These are phyloP conservation scores for Brienomyrus brachyistius DNA, from an alignment of 2,113 vertebrate species.

Conservation along the genomic window DNA sequence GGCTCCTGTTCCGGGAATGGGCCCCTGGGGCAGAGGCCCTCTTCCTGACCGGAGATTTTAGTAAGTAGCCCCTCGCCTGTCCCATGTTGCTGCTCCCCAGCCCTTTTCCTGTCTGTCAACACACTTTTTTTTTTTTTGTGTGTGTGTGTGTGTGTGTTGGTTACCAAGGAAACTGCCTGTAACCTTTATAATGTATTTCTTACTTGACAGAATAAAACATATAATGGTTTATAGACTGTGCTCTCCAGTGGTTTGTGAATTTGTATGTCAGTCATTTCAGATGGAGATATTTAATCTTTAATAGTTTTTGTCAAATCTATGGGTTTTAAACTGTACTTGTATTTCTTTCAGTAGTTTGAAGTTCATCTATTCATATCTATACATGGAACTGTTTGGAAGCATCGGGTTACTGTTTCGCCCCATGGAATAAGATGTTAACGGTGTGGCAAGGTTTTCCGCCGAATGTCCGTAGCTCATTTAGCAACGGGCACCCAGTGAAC, in stretches of 20 bases:
- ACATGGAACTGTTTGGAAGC: not conserved
- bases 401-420: not conserved
- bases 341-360: not conserved
- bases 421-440: not conserved
- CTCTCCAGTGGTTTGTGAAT: not conserved
- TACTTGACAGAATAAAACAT: constrained; percentile 3
- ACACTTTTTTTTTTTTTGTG: not conserved
- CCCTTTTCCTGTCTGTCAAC: not conserved
- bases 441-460: not conserved
- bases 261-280: not conserved
- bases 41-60: constrained; percentile 95
- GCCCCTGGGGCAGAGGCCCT: constrained; percentile 86
- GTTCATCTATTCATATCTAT: not conserved
- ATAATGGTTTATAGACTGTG: constrained; percentile 20
- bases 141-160: not conserved
- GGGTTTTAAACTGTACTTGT: not conserved
- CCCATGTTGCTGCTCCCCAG: not conserved
- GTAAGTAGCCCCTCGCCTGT: constrained; percentile 65
- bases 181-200: constrained; percentile 12
- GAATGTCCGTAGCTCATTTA: not conserved
- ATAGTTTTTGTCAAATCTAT: not conserved
- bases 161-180: constrained; percentile 18
- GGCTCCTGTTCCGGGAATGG: constrained; percentile 85
- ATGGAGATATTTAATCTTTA: not conserved
- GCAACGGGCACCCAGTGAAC: not conserved